Conservation (phyloP, 2,113 vertebrate species). For the Girardinichthys multiradiatus region DNA sequence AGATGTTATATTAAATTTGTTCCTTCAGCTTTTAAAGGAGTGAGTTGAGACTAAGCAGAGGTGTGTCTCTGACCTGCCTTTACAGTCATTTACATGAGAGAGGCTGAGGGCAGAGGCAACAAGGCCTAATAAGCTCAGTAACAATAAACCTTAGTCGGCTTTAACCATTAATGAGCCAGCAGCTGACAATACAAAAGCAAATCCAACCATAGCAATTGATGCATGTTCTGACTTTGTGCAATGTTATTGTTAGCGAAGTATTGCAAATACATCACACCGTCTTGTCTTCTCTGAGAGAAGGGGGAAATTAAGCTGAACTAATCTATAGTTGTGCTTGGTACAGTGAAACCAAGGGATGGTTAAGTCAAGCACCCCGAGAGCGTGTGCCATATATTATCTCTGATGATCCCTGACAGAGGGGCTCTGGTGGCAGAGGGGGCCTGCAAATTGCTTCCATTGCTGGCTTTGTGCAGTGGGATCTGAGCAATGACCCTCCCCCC, state of each 20-base stretch:
- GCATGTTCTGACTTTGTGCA: constrained; percentile 7
- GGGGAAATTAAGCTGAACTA: constrained; percentile 30
- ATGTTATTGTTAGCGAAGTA: constrained; percentile 5
- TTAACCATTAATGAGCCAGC: constrained; percentile 63
- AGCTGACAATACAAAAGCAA: constrained; percentile 61
- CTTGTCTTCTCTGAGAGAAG: constrained; percentile 10
- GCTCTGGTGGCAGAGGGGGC: constrained; percentile 34
- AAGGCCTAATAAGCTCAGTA: constrained; percentile 60
- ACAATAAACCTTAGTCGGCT: constrained; percentile 69
- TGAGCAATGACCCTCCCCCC: constrained; percentile 60
- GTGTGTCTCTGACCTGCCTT: constrained; percentile 29
- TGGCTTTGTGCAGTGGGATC: constrained; percentile 37
- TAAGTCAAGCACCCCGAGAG: constrained; percentile 18
- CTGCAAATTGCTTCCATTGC: constrained; percentile 30
- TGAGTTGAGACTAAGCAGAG: constrained; percentile 10
- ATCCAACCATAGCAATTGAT: constrained; percentile 46
- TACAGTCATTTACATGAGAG: constrained; percentile 31
- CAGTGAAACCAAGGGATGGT: constrained; percentile 32
- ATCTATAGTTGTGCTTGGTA: constrained; percentile 32
- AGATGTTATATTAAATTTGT: neutral
- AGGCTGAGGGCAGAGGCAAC: constrained; percentile 32
- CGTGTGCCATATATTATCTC: constrained; percentile 37
- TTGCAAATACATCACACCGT: neutral
- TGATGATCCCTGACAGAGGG: constrained; percentile 53
- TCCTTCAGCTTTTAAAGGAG: constrained; percentile 12